A percentile compares a stretch with the other conserved stretches of the same genome.
Conservation (phyloP, 2,888 invertebrate genomes). For the Hirtodrosophila confusa region DNA sequence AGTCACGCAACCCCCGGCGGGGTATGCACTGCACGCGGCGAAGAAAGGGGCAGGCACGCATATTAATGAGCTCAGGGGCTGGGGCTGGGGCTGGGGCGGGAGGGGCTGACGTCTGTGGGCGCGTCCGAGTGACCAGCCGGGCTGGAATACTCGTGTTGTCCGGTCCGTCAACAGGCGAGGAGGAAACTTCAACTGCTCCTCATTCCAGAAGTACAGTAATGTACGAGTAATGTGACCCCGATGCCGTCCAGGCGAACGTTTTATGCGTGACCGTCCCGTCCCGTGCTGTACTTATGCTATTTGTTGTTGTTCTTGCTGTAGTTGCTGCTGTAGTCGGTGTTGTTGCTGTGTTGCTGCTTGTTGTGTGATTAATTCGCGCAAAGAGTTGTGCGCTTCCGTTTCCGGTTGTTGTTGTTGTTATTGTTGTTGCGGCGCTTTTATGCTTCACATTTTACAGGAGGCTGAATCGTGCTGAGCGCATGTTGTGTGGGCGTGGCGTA, state of each 20-base stretch:
- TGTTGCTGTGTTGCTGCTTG: conserved; percentile 45
- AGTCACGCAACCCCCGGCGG: conserved; percentile 49
- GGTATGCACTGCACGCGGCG: not conserved
- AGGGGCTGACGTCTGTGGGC: conserved; percentile 4
- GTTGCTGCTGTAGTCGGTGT: conserved; percentile 31
- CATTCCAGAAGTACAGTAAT: conserved; percentile 27
- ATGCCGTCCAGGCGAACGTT: conserved; percentile 38
- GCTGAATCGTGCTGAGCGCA: conserved; percentile 63
- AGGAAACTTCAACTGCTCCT: not conserved
- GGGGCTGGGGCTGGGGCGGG: not conserved
- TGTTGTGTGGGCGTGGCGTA: conserved; percentile 67
- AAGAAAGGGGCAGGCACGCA: conserved; percentile 25
- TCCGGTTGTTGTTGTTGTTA: conserved; percentile 60
- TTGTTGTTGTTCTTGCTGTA: conserved; percentile 22
- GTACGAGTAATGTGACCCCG: conserved; percentile 21
- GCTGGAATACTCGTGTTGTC: not conserved
- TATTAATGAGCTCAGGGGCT: conserved; percentile 43
- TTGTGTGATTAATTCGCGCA: conserved; percentile 81
- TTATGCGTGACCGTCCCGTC: conserved; percentile 50
- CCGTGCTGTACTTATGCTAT: conserved; percentile 22
- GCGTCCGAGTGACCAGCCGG: not conserved
- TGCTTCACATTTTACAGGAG: conserved; percentile 78
- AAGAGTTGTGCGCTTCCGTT: conserved; percentile 80
- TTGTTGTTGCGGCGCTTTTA: conserved; percentile 61
- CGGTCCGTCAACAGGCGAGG: conserved; percentile 4